These are phyloP conservation scores for Sebastes reedi DNA, from an alignment of 2,797 vertebrate species.

Conservation along the genomic window DNA sequence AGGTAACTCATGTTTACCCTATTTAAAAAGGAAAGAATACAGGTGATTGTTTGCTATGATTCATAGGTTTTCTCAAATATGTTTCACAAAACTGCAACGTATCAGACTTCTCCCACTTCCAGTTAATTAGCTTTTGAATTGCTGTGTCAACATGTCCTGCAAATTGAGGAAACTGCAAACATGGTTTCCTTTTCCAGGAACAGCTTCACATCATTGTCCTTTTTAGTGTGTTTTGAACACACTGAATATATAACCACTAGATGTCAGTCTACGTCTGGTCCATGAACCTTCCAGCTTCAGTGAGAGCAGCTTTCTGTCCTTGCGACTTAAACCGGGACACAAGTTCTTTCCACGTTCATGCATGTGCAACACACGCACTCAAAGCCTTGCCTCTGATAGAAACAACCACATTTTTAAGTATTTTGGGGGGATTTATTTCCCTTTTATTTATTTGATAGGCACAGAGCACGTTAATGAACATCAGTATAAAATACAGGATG, in stretches of 20 bases:
- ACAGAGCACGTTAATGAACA: too few species aligned
- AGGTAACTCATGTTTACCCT: background rate
- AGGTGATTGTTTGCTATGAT: background rate
- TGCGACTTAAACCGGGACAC: background rate
- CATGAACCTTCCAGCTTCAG: background rate
- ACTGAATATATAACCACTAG: conserved; percentile 39
- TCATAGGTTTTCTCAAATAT: background rate
- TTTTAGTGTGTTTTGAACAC: background rate
- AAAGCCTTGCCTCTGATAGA: background rate
- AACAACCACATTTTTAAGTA: background rate
- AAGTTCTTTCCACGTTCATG: background rate
- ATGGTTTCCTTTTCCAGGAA: background rate
- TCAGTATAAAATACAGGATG: too few species aligned
- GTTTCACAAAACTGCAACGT: background rate
- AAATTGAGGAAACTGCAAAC: background rate
- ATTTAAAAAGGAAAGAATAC: background rate
- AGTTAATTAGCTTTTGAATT: background rate
- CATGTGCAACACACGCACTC: background rate
- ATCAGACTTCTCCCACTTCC: background rate
- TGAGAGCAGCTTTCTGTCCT: background rate
- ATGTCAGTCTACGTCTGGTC: conserved; percentile 28
- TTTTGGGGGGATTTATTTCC: background rate
- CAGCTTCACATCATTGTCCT: background rate
- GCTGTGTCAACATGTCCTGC: background rate
- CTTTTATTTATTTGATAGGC: background rate